Base-by-base conservation (phyloP, 2,888 invertebrate genomes). In the Andricus curvator region DNA sequence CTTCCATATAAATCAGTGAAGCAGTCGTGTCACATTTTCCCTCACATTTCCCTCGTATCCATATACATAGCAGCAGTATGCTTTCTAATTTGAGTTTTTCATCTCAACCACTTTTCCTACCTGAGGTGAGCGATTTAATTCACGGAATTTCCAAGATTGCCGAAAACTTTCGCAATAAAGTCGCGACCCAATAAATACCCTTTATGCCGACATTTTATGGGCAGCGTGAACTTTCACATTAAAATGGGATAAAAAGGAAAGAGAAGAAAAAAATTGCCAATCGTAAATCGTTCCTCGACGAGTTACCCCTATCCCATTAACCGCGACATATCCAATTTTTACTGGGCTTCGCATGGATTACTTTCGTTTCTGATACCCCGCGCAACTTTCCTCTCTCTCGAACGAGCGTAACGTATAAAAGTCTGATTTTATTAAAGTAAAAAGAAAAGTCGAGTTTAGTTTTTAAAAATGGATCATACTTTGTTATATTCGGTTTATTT, bases 221-320 rank as follows among this genome's bases (percentile, higher is more conserved):
- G 1, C 25, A 25, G 62, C 3, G 51, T 25, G 29, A 70, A 70
- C 33, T 70, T 70, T 56, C 29, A 51, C 70, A 70, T 70, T 70
- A 56, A 56, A 74, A 74, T 17, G 5, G 44, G 20, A 29, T 11
- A 8, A 70, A 70, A 48, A 9, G 25, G 11, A 33, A 4, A 56
- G 6, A 33, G 29, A 56, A 20, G 17, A 37, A 56, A 74, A 70
- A 56, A 56, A 68, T 17, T 37, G 33, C 33, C 56, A 74, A 74
- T 74, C 74, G 74, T 74, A 74, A 74, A 74, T 51, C 56, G 51
- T 56, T 33, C 33, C 74, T 56, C 33, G 56, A 74, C 74, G 74
- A 74, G 51, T 74, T 74, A 51, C 56, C 56, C 56, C 74, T 74
- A 74, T 74, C 74, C 74, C 56, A 56, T 70, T 70, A 70, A 70